A percentile compares a stretch with the other conserved stretches of the same genome.
Conservation (phyloP, 2,797 vertebrate genomes). For the Astyanax mexicanus region DNA sequence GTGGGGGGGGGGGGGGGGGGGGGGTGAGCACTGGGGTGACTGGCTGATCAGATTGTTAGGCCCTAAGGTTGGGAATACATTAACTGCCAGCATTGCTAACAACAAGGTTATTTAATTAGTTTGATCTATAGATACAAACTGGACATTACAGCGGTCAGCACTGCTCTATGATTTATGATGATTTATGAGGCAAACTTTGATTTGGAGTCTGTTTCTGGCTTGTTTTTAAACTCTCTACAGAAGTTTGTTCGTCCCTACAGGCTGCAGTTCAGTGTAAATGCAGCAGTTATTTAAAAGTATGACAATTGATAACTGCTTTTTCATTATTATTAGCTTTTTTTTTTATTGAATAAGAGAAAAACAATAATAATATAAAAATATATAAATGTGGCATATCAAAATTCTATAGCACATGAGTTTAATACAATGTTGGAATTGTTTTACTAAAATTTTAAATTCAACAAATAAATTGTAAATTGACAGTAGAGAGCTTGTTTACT, state of each 20-base stretch:
- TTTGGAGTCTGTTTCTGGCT: too few species aligned
- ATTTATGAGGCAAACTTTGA: background rate
- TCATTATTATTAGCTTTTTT: too few species aligned
- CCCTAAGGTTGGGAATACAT: slow-evolving; percentile 73
- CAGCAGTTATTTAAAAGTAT: too few species aligned
- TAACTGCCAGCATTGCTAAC: slow-evolving; percentile 63
- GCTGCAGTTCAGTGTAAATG: background rate
- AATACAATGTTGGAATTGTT: too few species aligned
- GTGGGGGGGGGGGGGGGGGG: slow-evolving; percentile 78
- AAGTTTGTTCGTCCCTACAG: background rate
- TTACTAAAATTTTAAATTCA: too few species aligned
- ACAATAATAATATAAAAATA: too few species aligned
- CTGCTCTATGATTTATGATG: background rate
- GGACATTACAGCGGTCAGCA: background rate
- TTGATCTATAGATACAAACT: slow-evolving; percentile 48
- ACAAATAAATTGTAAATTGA: too few species aligned
- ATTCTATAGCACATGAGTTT: too few species aligned
- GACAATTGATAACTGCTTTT: too few species aligned
- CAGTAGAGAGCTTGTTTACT: too few species aligned
- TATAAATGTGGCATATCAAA: too few species aligned
- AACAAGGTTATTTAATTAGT: slow-evolving; percentile 61
- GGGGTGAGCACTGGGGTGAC: slow-evolving; percentile 75
- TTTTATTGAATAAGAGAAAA: too few species aligned
- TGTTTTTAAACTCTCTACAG: background rate
- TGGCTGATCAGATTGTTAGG: slow-evolving; percentile 82